phyloP scores from a whole-genome alignment of 2,113 vertebrate genomes.

The Oxyura jamaicensis region DNA sequence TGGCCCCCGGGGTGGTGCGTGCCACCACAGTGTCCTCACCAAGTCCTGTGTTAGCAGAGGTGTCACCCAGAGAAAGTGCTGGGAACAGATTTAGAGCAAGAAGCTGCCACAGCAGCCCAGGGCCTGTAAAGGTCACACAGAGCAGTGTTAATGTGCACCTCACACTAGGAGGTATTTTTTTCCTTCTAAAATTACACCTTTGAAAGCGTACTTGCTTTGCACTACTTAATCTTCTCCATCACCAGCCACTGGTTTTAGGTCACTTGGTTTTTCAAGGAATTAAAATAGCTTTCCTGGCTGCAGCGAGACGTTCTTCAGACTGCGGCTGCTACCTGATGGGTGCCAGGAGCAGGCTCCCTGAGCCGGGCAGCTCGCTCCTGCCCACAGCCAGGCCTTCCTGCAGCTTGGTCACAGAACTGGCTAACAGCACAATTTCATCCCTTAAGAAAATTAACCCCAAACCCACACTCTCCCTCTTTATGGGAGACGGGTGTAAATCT shows the following conservation, averaged over 20 bases:
- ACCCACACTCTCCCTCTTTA: neutral
- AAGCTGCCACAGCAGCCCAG: neutral
- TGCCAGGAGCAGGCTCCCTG: too few relatives aligned
- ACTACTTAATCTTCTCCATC: slow-evolving; percentile 65
- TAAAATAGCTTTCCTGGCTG: slow-evolving; percentile 40
- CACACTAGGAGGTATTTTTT: neutral
- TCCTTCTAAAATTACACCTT: neutral
- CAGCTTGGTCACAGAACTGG: neutral
- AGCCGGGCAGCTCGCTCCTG: neutral
- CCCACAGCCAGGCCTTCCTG: neutral
- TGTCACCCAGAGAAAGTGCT: accelerated
- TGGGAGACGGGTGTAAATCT: too few relatives aligned
- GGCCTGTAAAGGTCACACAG: neutral
- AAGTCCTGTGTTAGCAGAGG: accelerated
- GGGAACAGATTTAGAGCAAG: neutral
- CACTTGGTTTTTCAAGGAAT: slow-evolving; percentile 65
- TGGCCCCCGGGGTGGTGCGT: neutral
- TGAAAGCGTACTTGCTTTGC: slow-evolving; percentile 69
- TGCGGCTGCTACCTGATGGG: slow-evolving; percentile 32
- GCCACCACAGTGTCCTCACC: accelerated
- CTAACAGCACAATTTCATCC: neutral
- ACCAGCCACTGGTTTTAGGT: slow-evolving; percentile 64
- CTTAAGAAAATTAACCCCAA: neutral
- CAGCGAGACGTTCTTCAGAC: slow-evolving; percentile 39
- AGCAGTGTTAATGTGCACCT: neutral